These are phyloP conservation scores for Pachycephala philippinensis DNA, from an alignment of 2,113 vertebrate species.

Conservation along the genomic window DNA sequence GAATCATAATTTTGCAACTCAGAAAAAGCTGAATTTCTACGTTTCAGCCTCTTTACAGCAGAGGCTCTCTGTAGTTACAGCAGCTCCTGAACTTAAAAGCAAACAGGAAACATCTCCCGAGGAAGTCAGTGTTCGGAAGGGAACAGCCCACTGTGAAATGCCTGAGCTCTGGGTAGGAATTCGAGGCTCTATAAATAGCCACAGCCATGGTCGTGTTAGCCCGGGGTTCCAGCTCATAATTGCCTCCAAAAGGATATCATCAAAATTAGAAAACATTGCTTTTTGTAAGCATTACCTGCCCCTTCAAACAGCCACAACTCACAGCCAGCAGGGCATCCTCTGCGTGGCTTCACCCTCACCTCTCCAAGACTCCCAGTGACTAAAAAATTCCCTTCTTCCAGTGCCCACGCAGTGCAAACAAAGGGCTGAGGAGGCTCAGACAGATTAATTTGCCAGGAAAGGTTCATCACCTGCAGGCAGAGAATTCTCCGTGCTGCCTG, in stretches of 20 bases:
- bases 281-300: neutral
- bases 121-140: neutral
- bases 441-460: neutral
- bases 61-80: neutral
- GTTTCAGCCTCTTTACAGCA: neutral
- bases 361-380: neutral
- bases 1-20: neutral
- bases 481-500: neutral
- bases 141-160: neutral
- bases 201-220: neutral
- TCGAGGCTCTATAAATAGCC: neutral
- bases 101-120: slow-evolving; percentile 35
- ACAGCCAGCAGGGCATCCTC: neutral
- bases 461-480: neutral
- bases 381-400: neutral
- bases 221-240: accelerated
- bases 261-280: neutral
- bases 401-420: neutral
- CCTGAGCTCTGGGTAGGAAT: neutral
- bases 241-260: neutral
- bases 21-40: neutral
- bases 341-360: neutral
- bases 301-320: neutral
- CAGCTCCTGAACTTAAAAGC: neutral
- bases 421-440: neutral